Percentiles rank a stretch among this genome's conserved stretches.
These are phyloP conservation scores for Chironomus riparius DNA, from an alignment of 2,888 invertebrate genomes.

Conservation along the genomic window DNA sequence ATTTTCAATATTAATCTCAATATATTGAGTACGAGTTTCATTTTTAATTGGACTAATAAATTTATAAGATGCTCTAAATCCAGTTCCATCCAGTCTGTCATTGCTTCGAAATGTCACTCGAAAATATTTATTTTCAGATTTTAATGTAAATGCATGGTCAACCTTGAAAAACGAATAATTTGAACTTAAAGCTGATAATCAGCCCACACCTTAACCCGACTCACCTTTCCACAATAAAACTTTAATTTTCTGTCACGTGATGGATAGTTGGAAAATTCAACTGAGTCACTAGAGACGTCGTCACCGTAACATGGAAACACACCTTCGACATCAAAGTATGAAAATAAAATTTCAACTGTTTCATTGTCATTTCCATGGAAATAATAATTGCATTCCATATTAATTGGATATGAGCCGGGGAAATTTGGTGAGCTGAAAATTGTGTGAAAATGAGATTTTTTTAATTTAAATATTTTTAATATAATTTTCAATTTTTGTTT, in stretches of 20 bases:
- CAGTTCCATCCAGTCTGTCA: constrained; percentile 77
- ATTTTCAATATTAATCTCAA: too few relatives aligned
- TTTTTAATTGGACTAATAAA: constrained; percentile 42
- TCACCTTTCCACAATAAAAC: constrained; percentile 73
- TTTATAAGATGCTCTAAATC: constrained; percentile 80
- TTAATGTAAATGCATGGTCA: constrained; percentile 50
- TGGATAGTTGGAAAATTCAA: constrained; percentile 85
- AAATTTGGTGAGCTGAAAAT: constrained; percentile 63
- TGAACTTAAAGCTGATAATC: too few relatives aligned
- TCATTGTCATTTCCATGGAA: constrained; percentile 67
- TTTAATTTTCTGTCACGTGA: constrained; percentile 74
- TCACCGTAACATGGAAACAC: constrained; percentile 67
- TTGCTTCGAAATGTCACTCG: constrained; percentile 85
- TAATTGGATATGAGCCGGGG: constrained; percentile 73
- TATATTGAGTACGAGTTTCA: too few relatives aligned
- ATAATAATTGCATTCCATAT: constrained; percentile 79
- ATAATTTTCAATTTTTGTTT: background rate
- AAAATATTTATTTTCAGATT: constrained; percentile 81
- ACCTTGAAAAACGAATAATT: background rate
- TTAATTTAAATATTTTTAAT: background rate
- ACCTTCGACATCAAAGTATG: constrained; percentile 83
- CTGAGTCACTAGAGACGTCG: constrained; percentile 69
- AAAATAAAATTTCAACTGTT: constrained; percentile 69
- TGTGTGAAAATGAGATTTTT: background rate
- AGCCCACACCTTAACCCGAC: too few relatives aligned